Base-by-base conservation (phyloP, 2,797 vertebrate genomes). In the Gouania willdenowi region DNA sequence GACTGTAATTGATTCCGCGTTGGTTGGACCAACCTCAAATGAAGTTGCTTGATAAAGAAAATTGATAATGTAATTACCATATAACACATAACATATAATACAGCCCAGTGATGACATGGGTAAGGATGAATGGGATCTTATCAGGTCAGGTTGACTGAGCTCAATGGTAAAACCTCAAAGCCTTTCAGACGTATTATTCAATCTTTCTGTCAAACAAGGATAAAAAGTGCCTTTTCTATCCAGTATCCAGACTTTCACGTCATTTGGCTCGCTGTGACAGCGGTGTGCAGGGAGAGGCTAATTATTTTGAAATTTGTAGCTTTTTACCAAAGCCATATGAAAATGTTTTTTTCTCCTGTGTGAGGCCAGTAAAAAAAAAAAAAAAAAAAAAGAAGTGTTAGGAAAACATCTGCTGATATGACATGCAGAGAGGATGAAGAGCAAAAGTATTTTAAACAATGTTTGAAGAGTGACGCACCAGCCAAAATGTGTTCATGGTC, bases 91-190 rank as follows among this genome's bases (percentile, higher is more conserved):
- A 55, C 39, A 54, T 63, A 30, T 16, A 38, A 57, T 64, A 45
- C 62, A 56, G 65, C 37, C 46, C 25, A 50, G 51, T 68, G 58
- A 66, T 71, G 59, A 75, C 56, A 56, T 44, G 11, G 47, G 48
- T 19, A 21, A 45, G 57, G 47, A 75, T 77, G 59, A 78, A 73
- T 66, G 14, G 30, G 70, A 47, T 73, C 57, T 67, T 56, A 74
- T 75, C 61, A 46, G 64, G 75, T 71, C 38, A 48, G 41, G 68
- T 40, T 70, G 71, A 66, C 58, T 69, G 52, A 75, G 43, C 50
- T 68, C 39, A 50, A 73, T 3, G 36, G 53, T 17, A 50, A 37
- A 44, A 35, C 37, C 62, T 70, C 45, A 70, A 66, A 77, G 53
- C 18, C 35, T 59, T 61, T 31, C 51, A 50, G 24, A 65, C 46